Evolutionary conservation across 2,113 vertebrate genomes (phyloP).

Genomic region (Varanus komodoensis): DNA sequence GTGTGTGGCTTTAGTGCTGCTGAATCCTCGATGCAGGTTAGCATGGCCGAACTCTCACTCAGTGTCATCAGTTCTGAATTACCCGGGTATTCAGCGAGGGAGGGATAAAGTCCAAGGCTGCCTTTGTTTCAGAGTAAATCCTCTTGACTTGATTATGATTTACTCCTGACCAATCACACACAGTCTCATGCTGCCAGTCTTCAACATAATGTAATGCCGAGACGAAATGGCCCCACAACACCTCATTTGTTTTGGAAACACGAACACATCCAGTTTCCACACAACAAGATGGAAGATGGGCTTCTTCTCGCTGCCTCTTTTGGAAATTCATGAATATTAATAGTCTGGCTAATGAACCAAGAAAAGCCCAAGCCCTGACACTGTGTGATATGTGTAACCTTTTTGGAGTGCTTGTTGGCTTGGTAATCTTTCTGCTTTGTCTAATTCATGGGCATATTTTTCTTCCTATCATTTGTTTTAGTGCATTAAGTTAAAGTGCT

Average conservation of each 20-base stretch:
- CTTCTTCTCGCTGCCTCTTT: conserved; percentile 56
- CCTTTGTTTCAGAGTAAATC: not conserved
- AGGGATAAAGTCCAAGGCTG: not conserved
- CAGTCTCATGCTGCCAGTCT: not conserved
- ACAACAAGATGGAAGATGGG: conserved; percentile 57
- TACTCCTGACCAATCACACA: not conserved
- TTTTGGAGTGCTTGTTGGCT: conserved; percentile 38
- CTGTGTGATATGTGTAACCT: conserved; percentile 36
- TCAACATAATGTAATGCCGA: conserved; percentile 41
- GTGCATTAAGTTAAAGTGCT: conserved; percentile 62
- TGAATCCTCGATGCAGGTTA: not conserved
- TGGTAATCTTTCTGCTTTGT: conserved; percentile 54
- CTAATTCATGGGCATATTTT: conserved; percentile 64
- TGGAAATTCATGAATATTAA: conserved; percentile 73
- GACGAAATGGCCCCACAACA: conserved; percentile 48
- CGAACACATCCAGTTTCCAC: conserved; percentile 59
- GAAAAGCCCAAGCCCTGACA: conserved; percentile 17
- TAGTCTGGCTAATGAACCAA: conserved; percentile 73
- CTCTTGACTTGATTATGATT: not conserved
- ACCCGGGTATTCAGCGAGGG: not conserved
- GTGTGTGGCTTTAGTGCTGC: not conserved
- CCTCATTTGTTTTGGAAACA: conserved; percentile 61
- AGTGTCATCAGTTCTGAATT: not conserved
- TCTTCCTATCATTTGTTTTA: conserved; percentile 66
- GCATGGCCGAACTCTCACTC: not conserved